Percentiles rank a stretch among this genome's conserved stretches.
Evolutionary conservation across 2,797 vertebrate genomes (phyloP).

Genomic region (Neoniphon sammara): DNA sequence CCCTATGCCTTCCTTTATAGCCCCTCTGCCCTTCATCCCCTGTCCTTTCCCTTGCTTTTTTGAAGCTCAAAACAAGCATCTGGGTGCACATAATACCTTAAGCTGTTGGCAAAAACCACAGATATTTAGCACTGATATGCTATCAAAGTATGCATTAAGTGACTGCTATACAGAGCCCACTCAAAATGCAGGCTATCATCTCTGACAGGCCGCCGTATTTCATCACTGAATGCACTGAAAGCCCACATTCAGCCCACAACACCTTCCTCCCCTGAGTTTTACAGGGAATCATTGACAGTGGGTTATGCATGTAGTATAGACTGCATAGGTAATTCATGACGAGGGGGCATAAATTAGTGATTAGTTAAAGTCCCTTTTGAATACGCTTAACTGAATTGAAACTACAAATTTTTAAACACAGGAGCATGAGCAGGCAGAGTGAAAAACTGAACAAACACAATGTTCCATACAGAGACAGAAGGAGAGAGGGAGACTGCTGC

Average conservation of each 20-base stretch:
- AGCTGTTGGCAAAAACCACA: conserved; percentile 50
- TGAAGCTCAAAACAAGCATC: conserved; percentile 36
- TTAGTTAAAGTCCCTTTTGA: conserved; percentile 7
- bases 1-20: conserved; percentile 11
- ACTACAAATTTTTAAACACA: not conserved
- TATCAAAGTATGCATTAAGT: conserved; percentile 59
- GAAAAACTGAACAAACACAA: not conserved
- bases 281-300: conserved; percentile 4
- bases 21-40: conserved; percentile 17
- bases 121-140: conserved; percentile 30
- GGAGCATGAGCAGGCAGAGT: not conserved
- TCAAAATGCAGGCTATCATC: conserved; percentile 53
- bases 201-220: conserved; percentile 54
- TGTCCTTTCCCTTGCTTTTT: not conserved
- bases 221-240: conserved; percentile 44
- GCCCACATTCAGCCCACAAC: conserved; percentile 35
- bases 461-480: not conserved
- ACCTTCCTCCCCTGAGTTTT: conserved; percentile 22
- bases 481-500: not conserved
- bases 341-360: conserved; percentile 2
- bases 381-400: not conserved
- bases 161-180: conserved; percentile 38
- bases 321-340: conserved; percentile 23
- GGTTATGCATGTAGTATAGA: conserved; percentile 2
- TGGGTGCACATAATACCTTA: conserved; percentile 40